phyloP scores from a whole-genome alignment of 2,888 invertebrate species.

The Eupithecia exiguata region DNA sequence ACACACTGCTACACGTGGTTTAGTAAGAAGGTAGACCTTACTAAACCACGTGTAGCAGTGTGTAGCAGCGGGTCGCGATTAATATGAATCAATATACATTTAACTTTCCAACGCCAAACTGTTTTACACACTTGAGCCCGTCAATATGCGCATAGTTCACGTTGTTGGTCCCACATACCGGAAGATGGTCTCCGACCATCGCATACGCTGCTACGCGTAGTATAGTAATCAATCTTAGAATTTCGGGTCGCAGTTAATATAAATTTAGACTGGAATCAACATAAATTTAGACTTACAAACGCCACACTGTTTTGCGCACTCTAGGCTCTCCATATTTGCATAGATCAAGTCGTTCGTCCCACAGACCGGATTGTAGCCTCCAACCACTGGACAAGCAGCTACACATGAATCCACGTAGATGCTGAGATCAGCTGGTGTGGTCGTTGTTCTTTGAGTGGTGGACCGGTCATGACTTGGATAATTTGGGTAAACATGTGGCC shows the following conservation, averaged over 20 bases:
- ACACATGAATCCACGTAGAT: constrained; percentile 11
- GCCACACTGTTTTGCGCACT: constrained; percentile 31
- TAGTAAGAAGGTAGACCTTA: too few species aligned
- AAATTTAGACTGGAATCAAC: too few species aligned
- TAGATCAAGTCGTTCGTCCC: constrained; percentile 30
- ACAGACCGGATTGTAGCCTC: constrained; percentile 28
- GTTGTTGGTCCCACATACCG: constrained; percentile 30
- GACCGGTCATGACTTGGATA: not conserved
- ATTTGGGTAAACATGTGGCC: not conserved
- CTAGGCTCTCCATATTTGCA: constrained; percentile 21
- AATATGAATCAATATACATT: too few species aligned
- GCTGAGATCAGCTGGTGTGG: not conserved
- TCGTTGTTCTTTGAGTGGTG: not conserved
- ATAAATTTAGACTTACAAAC: constrained; percentile 26
- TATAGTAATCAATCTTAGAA: not conserved
- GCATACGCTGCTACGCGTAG: constrained; percentile 6
- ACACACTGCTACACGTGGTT: too few species aligned
- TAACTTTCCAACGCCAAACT: too few species aligned
- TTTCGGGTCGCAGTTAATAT: not conserved
- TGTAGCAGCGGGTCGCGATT: too few species aligned
- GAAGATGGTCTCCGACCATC: constrained; percentile 13
- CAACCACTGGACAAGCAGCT: constrained; percentile 5
- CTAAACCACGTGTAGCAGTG: too few species aligned
- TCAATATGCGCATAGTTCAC: constrained; percentile 20
- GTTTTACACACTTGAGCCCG: too few species aligned